Conservation (phyloP, 2,113 vertebrate genomes). For the Peromyscus polionotus region DNA sequence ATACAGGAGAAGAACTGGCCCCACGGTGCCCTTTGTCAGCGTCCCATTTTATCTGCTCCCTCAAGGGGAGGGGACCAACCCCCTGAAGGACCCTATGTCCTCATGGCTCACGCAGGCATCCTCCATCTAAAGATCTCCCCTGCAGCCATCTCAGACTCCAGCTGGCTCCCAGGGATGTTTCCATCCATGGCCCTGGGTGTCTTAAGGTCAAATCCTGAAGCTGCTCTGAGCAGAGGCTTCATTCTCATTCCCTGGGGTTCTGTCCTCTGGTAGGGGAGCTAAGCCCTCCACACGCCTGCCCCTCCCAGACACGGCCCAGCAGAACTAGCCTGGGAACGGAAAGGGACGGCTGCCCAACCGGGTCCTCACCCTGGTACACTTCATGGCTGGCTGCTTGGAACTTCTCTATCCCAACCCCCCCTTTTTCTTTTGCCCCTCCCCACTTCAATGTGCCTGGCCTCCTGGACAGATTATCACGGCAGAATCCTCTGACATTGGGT, state of each 20-base stretch:
- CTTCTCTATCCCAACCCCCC: too few species aligned
- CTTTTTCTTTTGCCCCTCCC: fast-evolving
- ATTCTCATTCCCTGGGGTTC: background rate
- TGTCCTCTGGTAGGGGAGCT: background rate
- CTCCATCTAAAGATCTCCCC: background rate
- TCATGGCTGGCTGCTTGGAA: background rate
- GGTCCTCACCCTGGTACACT: background rate
- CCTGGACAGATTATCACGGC: too few species aligned
- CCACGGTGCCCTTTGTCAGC: background rate
- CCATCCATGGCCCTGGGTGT: background rate
- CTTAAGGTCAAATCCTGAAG: background rate
- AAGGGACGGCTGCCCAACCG: fast-evolving
- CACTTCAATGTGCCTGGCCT: too few species aligned
- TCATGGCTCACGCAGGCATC: fast-evolving
- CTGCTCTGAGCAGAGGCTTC: background rate
- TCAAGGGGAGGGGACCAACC: background rate
- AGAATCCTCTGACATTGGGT: fast-evolving
- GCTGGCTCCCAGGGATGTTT: fast-evolving
- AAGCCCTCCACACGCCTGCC: background rate
- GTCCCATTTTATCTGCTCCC: background rate
- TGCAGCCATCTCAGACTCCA: background rate
- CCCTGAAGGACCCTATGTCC: background rate
- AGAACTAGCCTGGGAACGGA: background rate
- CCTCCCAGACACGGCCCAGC: background rate
- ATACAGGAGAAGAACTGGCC: background rate